Conservation (phyloP, 1,140 invertebrate species). For the Euura saliciscinereae region DNA sequence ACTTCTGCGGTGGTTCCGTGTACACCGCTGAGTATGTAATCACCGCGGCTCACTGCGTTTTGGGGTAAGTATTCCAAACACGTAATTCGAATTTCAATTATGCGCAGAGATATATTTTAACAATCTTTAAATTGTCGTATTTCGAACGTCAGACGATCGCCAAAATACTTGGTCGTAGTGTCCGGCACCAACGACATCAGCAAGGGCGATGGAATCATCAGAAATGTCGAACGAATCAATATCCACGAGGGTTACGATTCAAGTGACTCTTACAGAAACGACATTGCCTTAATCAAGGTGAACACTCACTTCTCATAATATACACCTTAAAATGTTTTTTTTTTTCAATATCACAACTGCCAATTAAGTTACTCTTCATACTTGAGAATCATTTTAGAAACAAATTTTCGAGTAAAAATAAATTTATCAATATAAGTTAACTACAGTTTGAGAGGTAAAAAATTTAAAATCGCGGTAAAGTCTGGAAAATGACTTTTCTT, state of each 20-base stretch:
- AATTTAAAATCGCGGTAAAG: too few relatives aligned
- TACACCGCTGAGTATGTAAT: conserved; percentile 54
- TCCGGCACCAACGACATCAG: conserved; percentile 25
- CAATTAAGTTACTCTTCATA: too few relatives aligned
- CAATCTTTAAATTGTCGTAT: background rate
- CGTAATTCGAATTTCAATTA: conserved; percentile 11
- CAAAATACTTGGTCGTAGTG: conserved; percentile 14
- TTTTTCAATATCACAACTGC: too few relatives aligned
- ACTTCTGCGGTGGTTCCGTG: conserved; percentile 59
- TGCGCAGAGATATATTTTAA: background rate
- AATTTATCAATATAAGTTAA: too few relatives aligned
- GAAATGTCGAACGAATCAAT: conserved; percentile 25
- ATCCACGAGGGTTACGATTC: conserved; percentile 28
- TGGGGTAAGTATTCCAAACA: conserved; percentile 21
- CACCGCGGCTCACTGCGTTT: conserved; percentile 60
- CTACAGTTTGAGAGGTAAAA: too few relatives aligned
- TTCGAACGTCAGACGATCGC: conserved; percentile 6
- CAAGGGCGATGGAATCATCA: background rate
- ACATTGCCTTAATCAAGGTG: conserved; percentile 32
- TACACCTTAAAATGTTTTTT: too few relatives aligned
- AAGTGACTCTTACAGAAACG: conserved; percentile 27
- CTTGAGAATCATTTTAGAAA: too few relatives aligned
- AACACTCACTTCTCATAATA: too few relatives aligned
- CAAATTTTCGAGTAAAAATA: too few relatives aligned
- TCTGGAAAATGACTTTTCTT: too few relatives aligned